Percentiles rank a stretch among this genome's conserved stretches.
These are phyloP conservation scores for Pheosia gnoma DNA, from an alignment of 2,888 invertebrate genomes.

Conservation along the genomic window DNA sequence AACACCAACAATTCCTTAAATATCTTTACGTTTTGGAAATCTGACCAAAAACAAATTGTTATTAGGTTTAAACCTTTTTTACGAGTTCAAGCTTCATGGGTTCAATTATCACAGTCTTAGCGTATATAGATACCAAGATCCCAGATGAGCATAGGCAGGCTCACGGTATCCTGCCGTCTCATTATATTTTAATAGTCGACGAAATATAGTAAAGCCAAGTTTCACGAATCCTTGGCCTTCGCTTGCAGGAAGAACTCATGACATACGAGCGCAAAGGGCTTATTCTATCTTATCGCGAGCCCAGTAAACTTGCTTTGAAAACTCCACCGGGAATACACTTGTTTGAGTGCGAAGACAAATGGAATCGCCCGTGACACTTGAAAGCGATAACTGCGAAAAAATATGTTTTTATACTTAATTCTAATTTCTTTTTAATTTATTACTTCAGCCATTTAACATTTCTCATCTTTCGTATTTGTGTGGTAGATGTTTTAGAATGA, in stretches of 20 bases:
- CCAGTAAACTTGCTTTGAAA: constrained; percentile 72
- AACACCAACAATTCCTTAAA: no score
- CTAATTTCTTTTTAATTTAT: constrained; percentile 42
- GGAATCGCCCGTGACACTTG: constrained; percentile 58
- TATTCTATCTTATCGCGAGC: constrained; percentile 70
- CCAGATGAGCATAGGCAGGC: not conserved
- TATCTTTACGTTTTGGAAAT: no score
- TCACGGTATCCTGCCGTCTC: not conserved
- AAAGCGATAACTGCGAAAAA: constrained; percentile 59
- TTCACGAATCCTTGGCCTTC: constrained; percentile 38
- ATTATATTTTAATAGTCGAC: constrained; percentile 1
- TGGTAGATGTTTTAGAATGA: constrained; percentile 2
- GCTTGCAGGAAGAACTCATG: constrained; percentile 58
- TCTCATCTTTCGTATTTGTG: constrained; percentile 13
- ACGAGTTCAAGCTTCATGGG: no score
- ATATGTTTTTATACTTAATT: constrained; percentile 37
- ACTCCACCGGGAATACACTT: constrained; percentile 70
- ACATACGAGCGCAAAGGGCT: constrained; percentile 71
- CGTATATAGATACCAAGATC: no score
- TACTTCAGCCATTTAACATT: constrained; percentile 14
- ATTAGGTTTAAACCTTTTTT: no score
- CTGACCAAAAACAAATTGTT: no score
- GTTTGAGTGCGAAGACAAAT: constrained; percentile 67
- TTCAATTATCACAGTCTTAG: no score
- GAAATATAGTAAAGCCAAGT: constrained; percentile 38